Evolutionary conservation across 1,140 invertebrate species (phyloP).

Genomic region (Leguminivora glycinivorella): DNA sequence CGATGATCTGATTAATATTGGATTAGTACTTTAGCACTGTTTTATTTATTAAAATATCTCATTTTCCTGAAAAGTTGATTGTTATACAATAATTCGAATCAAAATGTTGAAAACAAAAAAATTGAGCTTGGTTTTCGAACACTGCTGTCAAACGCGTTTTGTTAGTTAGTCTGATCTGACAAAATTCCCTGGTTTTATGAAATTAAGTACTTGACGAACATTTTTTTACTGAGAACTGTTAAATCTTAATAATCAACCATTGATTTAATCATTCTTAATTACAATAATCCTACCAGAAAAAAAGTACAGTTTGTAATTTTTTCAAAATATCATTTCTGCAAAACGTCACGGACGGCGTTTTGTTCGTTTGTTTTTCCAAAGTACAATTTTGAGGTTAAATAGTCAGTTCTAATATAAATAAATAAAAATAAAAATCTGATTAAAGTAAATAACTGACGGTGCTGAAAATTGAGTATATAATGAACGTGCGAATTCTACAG

Average conservation of each 20-base stretch:
- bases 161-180: not conserved
- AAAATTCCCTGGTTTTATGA: not conserved
- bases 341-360: slow-evolving; percentile 5
- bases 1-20: no score
- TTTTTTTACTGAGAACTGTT: not conserved
- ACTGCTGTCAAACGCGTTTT: not conserved
- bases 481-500: slow-evolving; percentile 44
- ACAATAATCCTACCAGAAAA: not conserved
- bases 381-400: not conserved
- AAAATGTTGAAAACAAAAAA: not conserved
- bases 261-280: not conserved
- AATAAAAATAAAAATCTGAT: not conserved
- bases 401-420: not conserved
- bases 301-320: not conserved
- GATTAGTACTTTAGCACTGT: no score
- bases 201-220: no score
- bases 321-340: not conserved
- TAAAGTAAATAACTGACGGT: not conserved
- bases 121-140: not conserved
- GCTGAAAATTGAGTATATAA: not conserved
- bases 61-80: no score
- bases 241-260: not conserved
- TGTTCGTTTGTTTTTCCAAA: not conserved
- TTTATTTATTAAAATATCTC: no score
- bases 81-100: no score